phyloP scores from a whole-genome alignment of 2,113 vertebrate genomes.

The Lamprologus sp. region DNA sequence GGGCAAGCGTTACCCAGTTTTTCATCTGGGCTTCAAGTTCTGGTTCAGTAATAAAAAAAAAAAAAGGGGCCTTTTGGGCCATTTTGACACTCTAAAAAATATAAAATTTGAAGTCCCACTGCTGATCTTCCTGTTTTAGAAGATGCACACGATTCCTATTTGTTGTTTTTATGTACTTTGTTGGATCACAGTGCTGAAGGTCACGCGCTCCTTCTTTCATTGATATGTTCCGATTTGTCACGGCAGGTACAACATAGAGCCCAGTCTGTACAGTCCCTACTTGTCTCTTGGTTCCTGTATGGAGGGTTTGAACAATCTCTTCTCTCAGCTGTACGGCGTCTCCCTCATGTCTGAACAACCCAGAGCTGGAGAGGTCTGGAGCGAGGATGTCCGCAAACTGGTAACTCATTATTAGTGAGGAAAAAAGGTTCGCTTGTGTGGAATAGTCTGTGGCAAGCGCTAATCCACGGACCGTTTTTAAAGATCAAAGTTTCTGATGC shows the following conservation, averaged over 20 bases:
- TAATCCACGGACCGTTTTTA: not conserved
- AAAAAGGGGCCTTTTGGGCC: not conserved
- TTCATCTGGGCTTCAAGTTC: not conserved
- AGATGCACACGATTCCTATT: not conserved
- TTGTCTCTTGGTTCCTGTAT: conserved; percentile 93
- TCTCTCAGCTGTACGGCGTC: conserved; percentile 83
- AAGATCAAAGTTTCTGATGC: not conserved
- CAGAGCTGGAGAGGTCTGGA: conserved; percentile 87
- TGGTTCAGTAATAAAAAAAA: not conserved
- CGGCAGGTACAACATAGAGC: conserved; percentile 92
- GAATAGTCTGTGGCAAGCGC: not conserved
- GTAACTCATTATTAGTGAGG: conserved; percentile 54
- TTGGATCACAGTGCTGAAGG: not conserved
- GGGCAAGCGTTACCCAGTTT: not conserved
- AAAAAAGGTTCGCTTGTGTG: not conserved
- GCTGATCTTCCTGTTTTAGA: not conserved
- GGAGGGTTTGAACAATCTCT: conserved; percentile 90
- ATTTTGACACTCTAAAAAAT: not conserved
- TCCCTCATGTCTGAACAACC: conserved; percentile 84
- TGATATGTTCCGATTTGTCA: not conserved
- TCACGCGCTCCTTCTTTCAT: not conserved
- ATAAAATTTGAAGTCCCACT: not conserved
- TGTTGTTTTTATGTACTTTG: not conserved
- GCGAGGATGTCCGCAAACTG: conserved; percentile 89
- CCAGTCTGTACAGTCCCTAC: conserved; percentile 89